Evolutionary conservation across 2,888 invertebrate species (phyloP), one percentile per base, ranked within the genome.

Genomic region (Scaeva pyrastri): DNA sequence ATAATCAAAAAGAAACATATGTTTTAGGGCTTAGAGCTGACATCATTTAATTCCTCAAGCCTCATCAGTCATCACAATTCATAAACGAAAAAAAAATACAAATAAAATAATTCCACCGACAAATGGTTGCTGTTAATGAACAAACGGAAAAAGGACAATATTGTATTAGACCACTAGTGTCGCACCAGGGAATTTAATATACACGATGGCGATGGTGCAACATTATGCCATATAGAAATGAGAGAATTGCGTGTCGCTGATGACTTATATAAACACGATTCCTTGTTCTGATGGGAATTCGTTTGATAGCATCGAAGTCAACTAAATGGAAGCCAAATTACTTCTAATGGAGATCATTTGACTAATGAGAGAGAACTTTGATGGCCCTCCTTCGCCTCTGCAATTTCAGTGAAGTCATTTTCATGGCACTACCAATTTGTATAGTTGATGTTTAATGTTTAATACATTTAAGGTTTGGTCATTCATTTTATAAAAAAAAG

Each of bases 191-290:
- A 79, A 74, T 80, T 80, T 41, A 73, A 84, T 39, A 39, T 23
- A 66, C 31, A 26, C n/a, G n/a, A n/a, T n/a, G n/a, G n/a, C n/a
- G n/a, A 66, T 81, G 68, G 81, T 81, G 81, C 85, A 85, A 81
- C 76, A 81, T 76, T 73, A 80, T 72, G 81, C 68, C 45, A 71
- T 45, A 55, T 45, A 55, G 50, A 85, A 85, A 85, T 85, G 85
- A 76, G 85, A 81, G 85, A 73, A 85, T 85, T 76, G 85, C 85
- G 85, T 85, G 85, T 76, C 68, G 55, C 72, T 72, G 81, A 81
- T 81, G 85, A 85, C 58, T 81, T 85, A 85, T 76, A 85, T 81
- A 85, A 85, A 81, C 85, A 85, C 81, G 72, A 85, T 81, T 81
- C 26, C 45, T 76, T 81, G 81, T 73, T 19, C 81, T 55, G 72